phyloP scores from a whole-genome alignment of 30 jellyfish, hydroid and myxozoan species.

The Turritopsis dohrnii region DNA sequence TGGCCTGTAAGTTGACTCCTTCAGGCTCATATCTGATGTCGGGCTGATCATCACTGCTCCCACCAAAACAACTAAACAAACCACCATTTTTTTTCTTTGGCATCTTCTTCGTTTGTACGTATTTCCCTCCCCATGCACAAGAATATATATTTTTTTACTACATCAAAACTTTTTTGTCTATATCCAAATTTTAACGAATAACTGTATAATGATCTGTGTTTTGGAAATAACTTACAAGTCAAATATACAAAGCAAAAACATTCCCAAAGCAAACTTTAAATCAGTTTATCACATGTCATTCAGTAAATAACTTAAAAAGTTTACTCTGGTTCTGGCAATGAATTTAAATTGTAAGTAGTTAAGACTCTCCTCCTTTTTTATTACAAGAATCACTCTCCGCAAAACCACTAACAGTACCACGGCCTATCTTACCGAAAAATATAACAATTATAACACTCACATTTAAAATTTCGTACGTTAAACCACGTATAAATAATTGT shows the following conservation, averaged over 20 bases:
- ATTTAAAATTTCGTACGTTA: not conserved
- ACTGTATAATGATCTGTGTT: not conserved
- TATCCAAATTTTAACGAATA: not conserved
- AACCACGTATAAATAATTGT: not conserved
- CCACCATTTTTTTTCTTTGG: conserved; percentile 36
- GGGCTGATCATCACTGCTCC: conserved; percentile 69
- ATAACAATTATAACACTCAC: not conserved
- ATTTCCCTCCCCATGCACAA: not conserved
- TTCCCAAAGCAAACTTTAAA: not conserved
- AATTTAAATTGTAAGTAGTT: not conserved
- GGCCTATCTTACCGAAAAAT: not conserved
- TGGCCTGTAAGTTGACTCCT: conserved; percentile 60
- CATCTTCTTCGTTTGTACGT: not conserved
- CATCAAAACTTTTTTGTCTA: not conserved
- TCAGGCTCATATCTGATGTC: conserved; percentile 69
- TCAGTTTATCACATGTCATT: not conserved
- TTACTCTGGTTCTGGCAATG: not conserved
- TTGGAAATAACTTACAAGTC: not conserved
- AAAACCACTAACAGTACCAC: not conserved
- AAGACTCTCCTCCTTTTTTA: not conserved
- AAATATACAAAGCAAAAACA: not conserved
- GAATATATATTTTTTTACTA: too few species aligned
- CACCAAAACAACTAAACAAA: conserved; percentile 75
- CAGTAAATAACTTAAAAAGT: not conserved
- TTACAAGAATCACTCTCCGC: not conserved